Conservation (phyloP, 2,888 invertebrate genomes). For the Homarus gammarus region DNA sequence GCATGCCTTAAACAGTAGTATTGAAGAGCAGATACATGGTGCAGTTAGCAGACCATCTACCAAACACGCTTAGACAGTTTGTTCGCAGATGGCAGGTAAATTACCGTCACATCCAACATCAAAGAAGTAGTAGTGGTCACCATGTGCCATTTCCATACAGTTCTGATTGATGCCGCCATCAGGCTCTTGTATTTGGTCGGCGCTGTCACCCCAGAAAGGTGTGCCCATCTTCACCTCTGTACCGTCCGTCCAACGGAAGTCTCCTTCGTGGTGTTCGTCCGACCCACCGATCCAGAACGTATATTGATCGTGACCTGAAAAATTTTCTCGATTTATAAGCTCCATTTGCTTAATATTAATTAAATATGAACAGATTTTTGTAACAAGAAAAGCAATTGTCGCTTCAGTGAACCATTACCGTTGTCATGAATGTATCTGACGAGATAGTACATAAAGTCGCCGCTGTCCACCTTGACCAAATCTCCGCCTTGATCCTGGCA, state of each 20-base stretch:
- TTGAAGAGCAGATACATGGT: too few relatives aligned
- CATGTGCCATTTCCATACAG: neutral
- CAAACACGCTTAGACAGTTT: too few relatives aligned
- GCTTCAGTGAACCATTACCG: neutral
- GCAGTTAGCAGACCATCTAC: too few relatives aligned
- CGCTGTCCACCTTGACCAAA: neutral
- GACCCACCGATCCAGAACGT: conserved; percentile 11
- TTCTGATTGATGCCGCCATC: neutral
- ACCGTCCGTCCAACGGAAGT: conserved; percentile 5
- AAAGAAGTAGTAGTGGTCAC: neutral
- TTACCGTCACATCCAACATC: neutral
- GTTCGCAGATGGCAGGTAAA: neutral
- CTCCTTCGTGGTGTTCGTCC: neutral
- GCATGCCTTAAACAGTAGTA: too few relatives aligned
- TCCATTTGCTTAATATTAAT: neutral
- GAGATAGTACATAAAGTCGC: conserved; percentile 4
- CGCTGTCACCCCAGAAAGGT: conserved; percentile 3
- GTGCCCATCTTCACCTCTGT: neutral
- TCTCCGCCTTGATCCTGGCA: neutral
- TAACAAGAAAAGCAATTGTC: too few relatives aligned
- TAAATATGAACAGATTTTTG: too few relatives aligned
- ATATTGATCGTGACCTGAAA: neutral
- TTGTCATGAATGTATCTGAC: conserved; percentile 1
- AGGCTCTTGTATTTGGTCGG: neutral
- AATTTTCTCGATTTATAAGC: neutral